Conservation (phyloP, 2,888 invertebrate genomes). For the Orgyia antiqua region DNA sequence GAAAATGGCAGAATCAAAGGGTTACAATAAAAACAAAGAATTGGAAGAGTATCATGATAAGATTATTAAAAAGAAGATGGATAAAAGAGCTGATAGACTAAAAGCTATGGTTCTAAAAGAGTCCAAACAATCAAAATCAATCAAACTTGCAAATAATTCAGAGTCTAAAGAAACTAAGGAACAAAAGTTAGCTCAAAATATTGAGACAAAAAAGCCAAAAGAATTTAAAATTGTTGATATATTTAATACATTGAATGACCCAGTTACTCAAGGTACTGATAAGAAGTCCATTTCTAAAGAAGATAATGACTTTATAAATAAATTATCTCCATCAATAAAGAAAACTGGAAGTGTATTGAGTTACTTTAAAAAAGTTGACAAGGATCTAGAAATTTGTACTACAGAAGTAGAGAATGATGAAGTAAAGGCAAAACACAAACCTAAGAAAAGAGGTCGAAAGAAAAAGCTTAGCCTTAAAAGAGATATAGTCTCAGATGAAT, state of each 20-base stretch:
- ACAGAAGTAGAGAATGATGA: constrained; percentile 33
- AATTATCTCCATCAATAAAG: constrained; percentile 76
- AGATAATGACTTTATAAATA: constrained; percentile 68
- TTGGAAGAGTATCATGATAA: constrained; percentile 75
- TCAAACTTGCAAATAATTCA: constrained; percentile 10
- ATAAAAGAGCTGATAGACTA: constrained; percentile 78
- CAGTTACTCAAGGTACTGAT: constrained; percentile 18
- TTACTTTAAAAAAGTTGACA: constrained; percentile 77
- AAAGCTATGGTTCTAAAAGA: constrained; percentile 63
- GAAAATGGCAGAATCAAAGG: constrained; percentile 82
- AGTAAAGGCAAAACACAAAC: constrained; percentile 51
- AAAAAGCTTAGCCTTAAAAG: constrained; percentile 36
- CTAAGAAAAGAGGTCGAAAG: constrained; percentile 44
- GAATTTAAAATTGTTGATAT: constrained; percentile 44
- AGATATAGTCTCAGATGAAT: constrained; percentile 12
- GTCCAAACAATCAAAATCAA: constrained; percentile 26
- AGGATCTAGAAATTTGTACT: constrained; percentile 30
- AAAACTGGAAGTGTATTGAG: constrained; percentile 79
- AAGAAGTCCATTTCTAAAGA: constrained; percentile 40
- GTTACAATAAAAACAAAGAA: constrained; percentile 77
- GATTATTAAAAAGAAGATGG: constrained; percentile 76
- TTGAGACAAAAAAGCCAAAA: constrained; percentile 14
- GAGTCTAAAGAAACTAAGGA: constrained; percentile 3
- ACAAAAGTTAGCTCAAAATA: neutral
- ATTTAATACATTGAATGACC: constrained; percentile 34